phyloP scores from a whole-genome alignment of 2,888 invertebrate genomes.

The Rhimphoctona megacephalus region DNA sequence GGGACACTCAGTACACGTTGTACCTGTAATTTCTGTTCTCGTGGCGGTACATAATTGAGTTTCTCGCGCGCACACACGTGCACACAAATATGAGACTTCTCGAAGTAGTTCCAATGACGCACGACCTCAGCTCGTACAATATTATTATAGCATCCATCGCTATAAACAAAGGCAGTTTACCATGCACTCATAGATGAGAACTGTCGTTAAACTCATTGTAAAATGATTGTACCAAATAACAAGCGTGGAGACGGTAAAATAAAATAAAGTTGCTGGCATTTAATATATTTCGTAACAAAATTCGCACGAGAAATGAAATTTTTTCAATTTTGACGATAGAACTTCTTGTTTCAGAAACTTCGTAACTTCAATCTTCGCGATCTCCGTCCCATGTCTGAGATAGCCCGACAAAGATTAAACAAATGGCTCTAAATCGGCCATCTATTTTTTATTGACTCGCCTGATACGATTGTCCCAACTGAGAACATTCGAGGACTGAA shows the following conservation, averaged over 20 bases:
- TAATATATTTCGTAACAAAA: neutral
- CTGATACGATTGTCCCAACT: neutral
- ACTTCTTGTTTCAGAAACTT: constrained; percentile 36
- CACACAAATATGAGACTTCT: neutral
- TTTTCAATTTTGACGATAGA: neutral
- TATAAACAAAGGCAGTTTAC: constrained; percentile 57
- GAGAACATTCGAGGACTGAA: constrained; percentile 3
- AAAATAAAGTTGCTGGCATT: neutral
- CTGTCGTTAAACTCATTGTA: constrained; percentile 49
- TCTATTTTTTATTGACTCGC: constrained; percentile 3
- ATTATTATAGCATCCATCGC: constrained; percentile 60
- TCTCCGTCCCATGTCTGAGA: neutral
- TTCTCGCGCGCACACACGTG: constrained; percentile 6
- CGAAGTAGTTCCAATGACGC: constrained; percentile 10
- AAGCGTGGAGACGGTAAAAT: neutral
- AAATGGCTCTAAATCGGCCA: neutral
- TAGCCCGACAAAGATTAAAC: constrained; percentile 10
- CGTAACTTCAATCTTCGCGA: neutral
- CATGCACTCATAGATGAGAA: constrained; percentile 4
- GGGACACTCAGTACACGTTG: neutral
- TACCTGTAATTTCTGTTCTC: constrained; percentile 4
- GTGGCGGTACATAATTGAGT: constrained; percentile 58
- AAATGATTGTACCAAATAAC: constrained; percentile 15
- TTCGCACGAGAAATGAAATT: neutral
- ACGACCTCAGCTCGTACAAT: constrained; percentile 22